phyloP scores from a whole-genome alignment of 2,888 invertebrate species.

The Synergus itoensis region DNA sequence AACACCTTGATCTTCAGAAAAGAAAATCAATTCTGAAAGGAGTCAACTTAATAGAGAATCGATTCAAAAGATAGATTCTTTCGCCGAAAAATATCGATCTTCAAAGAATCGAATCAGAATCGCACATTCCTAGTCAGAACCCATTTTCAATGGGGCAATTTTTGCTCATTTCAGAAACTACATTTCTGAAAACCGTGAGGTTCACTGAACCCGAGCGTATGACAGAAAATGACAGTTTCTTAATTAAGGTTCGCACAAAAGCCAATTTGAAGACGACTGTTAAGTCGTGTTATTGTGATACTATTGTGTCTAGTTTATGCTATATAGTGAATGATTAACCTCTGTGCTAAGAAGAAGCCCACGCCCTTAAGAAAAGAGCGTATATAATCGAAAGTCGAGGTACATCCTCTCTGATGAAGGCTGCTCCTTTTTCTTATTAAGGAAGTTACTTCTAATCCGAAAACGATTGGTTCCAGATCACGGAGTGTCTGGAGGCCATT shows the following conservation, averaged over 20 bases:
- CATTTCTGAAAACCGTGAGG: not conserved
- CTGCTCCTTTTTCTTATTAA: not conserved
- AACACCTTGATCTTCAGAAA: too few species aligned
- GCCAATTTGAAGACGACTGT: not conserved
- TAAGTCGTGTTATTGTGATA: not conserved
- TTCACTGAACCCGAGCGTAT: not conserved
- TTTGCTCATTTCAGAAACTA: too few species aligned
- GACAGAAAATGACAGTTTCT: not conserved
- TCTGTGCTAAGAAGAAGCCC: not conserved
- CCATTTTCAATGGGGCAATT: too few species aligned
- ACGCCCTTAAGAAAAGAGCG: not conserved
- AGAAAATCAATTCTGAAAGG: too few species aligned
- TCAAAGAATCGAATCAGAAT: too few species aligned
- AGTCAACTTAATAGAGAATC: too few species aligned
- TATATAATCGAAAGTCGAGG: not conserved
- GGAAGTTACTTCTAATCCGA: not conserved
- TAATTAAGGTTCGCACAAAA: not conserved
- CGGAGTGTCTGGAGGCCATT: not conserved
- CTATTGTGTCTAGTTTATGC: not conserved
- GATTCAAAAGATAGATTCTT: too few species aligned
- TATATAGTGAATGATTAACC: not conserved
- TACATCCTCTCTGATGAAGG: not conserved
- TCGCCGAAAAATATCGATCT: too few species aligned
- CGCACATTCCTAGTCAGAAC: too few species aligned
- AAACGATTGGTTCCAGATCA: not conserved